These are phyloP conservation scores for Siniperca obscura DNA, from an alignment of 2,797 vertebrate species.

Conservation along the genomic window DNA sequence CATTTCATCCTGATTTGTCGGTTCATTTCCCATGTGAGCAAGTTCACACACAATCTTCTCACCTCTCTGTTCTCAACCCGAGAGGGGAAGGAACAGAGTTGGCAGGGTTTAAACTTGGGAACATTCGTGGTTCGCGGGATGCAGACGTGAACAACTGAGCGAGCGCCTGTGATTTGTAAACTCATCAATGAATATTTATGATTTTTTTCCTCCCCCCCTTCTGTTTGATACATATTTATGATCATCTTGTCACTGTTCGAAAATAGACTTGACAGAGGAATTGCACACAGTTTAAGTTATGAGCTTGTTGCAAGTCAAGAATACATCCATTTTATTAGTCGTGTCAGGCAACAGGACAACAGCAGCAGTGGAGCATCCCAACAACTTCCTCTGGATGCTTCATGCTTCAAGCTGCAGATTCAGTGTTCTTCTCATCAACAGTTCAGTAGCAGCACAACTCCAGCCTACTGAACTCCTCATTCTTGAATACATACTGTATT, in stretches of 20 bases:
- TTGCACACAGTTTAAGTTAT: not conserved
- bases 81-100: not conserved
- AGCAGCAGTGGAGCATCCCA: not conserved
- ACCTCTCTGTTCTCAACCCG: constrained; percentile 10
- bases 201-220: not conserved
- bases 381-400: not conserved
- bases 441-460: not conserved
- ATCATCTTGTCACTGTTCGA: constrained; percentile 18
- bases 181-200: constrained; percentile 29
- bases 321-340: not conserved
- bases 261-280: constrained; percentile 16
- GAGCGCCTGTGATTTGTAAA: constrained; percentile 4
- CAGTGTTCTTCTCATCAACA: not conserved
- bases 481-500: constrained; percentile 5
- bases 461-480: not conserved
- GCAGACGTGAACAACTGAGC: not conserved
- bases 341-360: constrained; percentile 10
- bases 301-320: not conserved
- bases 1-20: constrained; percentile 54
- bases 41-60: constrained; percentile 38
- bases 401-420: not conserved
- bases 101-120: constrained; percentile 12
- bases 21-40: constrained; percentile 44
- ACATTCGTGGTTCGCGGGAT: not conserved
- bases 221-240: constrained; percentile 39